Evolutionary conservation across 2,113 vertebrate genomes (phyloP).

Genomic region (Dromiciops gliroides): DNA sequence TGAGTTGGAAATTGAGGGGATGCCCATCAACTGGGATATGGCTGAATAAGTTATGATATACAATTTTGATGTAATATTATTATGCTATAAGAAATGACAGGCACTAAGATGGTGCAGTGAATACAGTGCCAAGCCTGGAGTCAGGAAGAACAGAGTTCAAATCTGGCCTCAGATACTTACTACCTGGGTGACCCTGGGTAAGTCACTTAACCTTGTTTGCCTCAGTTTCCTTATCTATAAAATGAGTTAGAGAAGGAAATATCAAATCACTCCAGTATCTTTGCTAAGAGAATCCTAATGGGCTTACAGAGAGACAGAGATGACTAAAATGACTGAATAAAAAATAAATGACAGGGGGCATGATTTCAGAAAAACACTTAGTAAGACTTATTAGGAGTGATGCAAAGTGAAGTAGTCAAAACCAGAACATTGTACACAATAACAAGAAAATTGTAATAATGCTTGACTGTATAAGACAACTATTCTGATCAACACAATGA

Average conservation of each 20-base stretch:
- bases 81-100: too few species aligned
- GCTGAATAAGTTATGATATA: too few species aligned
- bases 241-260: neutral
- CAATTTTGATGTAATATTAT: too few species aligned
- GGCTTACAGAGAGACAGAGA: neutral
- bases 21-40: too few species aligned
- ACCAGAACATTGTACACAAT: neutral
- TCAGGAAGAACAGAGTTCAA: neutral
- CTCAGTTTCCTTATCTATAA: neutral
- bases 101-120: neutral
- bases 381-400: neutral
- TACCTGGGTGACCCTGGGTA: neutral
- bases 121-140: neutral
- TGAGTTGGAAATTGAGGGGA: too few species aligned
- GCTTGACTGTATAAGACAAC: neutral
- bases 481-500: neutral
- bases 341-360: neutral
- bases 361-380: neutral
- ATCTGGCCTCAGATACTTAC: accelerated
- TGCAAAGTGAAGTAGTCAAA: neutral
- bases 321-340: neutral
- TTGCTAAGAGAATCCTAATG: neutral
- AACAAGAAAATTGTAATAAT: neutral
- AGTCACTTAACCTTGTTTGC: neutral
- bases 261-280: accelerated